A percentile compares a stretch with the other conserved stretches of the same genome.
Evolutionary conservation across 1,140 invertebrate species (phyloP).

Genomic region (Lineus longissimus): DNA sequence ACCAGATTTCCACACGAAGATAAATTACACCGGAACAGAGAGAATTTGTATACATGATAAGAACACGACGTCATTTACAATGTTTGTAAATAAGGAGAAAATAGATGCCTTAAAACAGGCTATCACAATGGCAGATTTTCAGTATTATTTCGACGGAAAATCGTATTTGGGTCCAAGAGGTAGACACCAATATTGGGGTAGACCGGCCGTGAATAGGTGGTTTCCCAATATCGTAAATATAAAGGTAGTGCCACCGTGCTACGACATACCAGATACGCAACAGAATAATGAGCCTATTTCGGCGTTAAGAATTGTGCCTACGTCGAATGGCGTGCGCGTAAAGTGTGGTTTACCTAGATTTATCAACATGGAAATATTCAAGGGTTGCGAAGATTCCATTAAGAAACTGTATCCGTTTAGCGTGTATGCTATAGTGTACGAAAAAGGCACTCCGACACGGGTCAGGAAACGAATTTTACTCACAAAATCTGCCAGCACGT

Average conservation of each 20-base stretch:
- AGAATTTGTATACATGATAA: background rate
- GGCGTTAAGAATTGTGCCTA: background rate
- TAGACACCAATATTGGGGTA: background rate
- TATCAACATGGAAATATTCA: background rate
- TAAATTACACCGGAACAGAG: conserved; percentile 1
- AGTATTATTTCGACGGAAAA: background rate
- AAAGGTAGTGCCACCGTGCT: background rate
- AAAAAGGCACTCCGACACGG: background rate
- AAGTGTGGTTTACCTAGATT: conserved; percentile 5
- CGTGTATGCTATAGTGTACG: background rate
- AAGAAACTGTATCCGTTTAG: conserved; percentile 8
- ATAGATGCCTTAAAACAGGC: background rate
- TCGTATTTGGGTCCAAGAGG: background rate
- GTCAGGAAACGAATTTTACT: background rate
- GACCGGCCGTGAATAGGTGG: background rate
- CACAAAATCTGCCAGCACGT: background rate
- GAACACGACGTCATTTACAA: background rate
- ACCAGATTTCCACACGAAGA: background rate
- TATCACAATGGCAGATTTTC: background rate
- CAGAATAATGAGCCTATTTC: background rate
- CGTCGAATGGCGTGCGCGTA: conserved; percentile 1
- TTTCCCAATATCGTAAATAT: background rate
- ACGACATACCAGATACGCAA: conserved; percentile 4
- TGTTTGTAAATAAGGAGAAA: conserved; percentile 1
- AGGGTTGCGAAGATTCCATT: conserved; percentile 1